Conservation (phyloP, 2,888 invertebrate genomes). For the Pocota personata region DNA sequence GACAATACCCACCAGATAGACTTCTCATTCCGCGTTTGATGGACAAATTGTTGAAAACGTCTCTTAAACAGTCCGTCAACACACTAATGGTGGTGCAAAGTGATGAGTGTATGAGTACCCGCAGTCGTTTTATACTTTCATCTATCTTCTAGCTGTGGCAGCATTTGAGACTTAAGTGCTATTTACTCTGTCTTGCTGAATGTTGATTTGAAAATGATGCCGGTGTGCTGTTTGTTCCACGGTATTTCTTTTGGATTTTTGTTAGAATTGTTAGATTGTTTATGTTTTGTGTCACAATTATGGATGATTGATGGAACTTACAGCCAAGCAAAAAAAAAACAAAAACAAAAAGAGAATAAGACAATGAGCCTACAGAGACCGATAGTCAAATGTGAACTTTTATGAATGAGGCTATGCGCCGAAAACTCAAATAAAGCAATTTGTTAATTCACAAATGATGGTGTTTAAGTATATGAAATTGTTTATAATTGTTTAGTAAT, state of each 20-base stretch:
- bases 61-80: constrained; percentile 6
- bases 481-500: constrained; percentile 36
- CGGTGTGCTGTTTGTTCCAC: neutral
- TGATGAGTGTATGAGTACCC: neutral
- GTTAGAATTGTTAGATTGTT: constrained; percentile 14
- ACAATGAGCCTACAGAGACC: constrained; percentile 1
- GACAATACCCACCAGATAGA: neutral
- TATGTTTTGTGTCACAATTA: constrained; percentile 45
- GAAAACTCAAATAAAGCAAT: constrained; percentile 30
- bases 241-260: neutral
- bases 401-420: constrained; percentile 8
- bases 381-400: neutral
- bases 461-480: constrained; percentile 26
- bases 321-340: neutral
- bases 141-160: neutral
- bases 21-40: neutral
- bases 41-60: constrained; percentile 22
- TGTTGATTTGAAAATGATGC: constrained; percentile 5
- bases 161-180: constrained; percentile 12
- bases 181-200: constrained; percentile 15
- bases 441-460: neutral
- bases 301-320: constrained; percentile 35
- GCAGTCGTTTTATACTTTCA: neutral
- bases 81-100: neutral
- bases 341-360: neutral